Base-by-base conservation (phyloP, 2,888 invertebrate genomes). In the Drosophila anomelani region DNA sequence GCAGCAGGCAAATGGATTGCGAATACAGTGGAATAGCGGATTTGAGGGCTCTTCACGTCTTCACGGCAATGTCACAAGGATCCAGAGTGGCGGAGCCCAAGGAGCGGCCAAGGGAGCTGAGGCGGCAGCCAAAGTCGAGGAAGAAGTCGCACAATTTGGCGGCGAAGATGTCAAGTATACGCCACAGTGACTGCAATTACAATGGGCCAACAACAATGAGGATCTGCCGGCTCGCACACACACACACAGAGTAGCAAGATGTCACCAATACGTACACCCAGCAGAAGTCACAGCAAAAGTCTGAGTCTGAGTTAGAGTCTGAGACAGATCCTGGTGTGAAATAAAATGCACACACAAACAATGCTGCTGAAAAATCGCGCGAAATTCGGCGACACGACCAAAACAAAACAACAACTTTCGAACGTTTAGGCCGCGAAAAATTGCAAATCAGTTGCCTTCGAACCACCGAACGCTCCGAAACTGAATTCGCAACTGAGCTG, bases 131-230 rank as follows among this genome's bases (percentile, higher is more conserved):
- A 36, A 46, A 32, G 38, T 29, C 54, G 53, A 20, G 17, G 47
- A 73, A 85, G 88, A 58, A 89, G 85, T 89, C 80, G 88, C 80
- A 87, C 85, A 89, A 87, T 86, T 89, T 89, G 89, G 88, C 89
- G 85, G 85, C 79, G 85, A 89, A 89, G 82, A 89, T 89, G 85
- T 86, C 85, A 86, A 86, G 85, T 85, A 83, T 83, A 74, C 77
- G 73, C 79, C 64, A 79, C 85, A 76, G 74, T 76, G 77, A 85
- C 85, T 80, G 75, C 77, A 78, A 78, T 78, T 80, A 76, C 77
- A 77, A 78, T 77, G 66, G 61, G 23, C 53, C 76, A 70, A 64
- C 75, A 79, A 75, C 70, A 77, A 76, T 64, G 64, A 47, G 54
- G 62, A 58, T 57, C 47, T 71, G 73, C 83, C 88, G 88, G 83